Conservation (phyloP, 2,113 vertebrate genomes). For the Ciconia maguari region DNA sequence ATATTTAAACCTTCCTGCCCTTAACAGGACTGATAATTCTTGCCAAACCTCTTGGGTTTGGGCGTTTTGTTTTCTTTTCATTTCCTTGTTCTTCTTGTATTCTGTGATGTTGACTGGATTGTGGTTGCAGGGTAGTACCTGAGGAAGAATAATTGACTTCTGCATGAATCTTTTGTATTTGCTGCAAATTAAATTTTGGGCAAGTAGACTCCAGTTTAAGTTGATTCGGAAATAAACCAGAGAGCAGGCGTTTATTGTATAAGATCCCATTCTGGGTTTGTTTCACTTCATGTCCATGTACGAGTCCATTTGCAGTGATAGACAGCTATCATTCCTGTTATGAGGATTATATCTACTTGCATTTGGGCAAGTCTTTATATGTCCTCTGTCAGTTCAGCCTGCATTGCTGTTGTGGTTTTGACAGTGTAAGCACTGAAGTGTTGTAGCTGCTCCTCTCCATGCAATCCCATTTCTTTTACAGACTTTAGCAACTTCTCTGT, state of each 20-base stretch:
- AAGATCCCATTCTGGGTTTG: not conserved
- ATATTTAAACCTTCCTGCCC: not conserved
- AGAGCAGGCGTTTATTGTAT: not conserved
- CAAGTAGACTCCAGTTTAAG: not conserved
- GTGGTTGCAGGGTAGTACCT: not conserved
- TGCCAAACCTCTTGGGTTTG: not conserved
- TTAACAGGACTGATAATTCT: not conserved
- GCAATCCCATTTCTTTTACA: not conserved
- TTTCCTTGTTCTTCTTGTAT: not conserved
- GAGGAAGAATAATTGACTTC: not conserved
- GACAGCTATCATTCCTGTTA: not conserved
- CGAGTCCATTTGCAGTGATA: not conserved
- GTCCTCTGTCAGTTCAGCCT: not conserved
- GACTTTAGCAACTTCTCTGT: not conserved
- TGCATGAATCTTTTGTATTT: not conserved
- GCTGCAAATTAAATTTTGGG: not conserved
- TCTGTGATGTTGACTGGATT: not conserved
- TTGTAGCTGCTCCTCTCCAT: not conserved
- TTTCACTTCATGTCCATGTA: not conserved
- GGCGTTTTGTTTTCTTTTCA: not conserved
- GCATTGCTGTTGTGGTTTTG: not conserved
- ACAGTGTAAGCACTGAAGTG: not conserved
- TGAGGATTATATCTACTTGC: not conserved
- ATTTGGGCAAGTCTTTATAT: not conserved
- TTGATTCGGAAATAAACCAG: not conserved